Evolutionary conservation across 2,113 vertebrate genomes (phyloP).

Genomic region (Bubo scandiacus): DNA sequence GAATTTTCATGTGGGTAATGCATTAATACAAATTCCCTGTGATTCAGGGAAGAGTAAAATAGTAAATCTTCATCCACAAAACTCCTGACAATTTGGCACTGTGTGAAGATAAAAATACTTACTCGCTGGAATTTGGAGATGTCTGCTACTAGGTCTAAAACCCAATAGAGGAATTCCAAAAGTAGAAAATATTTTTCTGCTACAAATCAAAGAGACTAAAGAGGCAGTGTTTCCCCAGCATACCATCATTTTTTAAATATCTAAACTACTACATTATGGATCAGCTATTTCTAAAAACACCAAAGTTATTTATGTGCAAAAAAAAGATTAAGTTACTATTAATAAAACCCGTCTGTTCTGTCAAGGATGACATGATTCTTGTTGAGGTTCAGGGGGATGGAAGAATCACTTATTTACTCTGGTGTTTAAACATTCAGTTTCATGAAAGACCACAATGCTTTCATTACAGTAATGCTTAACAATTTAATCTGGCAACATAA

Average conservation of each 20-base stretch:
- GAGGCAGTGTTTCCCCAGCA: not conserved
- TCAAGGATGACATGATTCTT: not conserved
- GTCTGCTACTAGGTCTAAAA: not conserved
- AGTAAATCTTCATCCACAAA: not conserved
- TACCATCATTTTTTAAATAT: not conserved
- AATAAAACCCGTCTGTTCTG: not conserved
- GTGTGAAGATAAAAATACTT: not conserved
- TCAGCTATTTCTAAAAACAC: not conserved
- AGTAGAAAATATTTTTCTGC: not conserved
- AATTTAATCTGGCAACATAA: not conserved
- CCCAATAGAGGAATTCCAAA: not conserved
- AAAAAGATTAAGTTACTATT: not conserved
- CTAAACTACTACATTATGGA: not conserved
- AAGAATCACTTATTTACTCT: not conserved
- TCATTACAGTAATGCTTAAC: not conserved
- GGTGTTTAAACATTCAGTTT: not conserved
- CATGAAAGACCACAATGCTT: not conserved
- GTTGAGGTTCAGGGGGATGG: not conserved
- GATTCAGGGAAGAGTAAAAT: not conserved
- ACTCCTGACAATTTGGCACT: not conserved
- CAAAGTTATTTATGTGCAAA: not conserved
- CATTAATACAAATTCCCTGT: not conserved
- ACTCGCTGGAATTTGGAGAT: not conserved
- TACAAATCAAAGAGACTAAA: not conserved
- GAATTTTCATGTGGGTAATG: not conserved